Base-by-base conservation (phyloP, 2,888 invertebrate genomes). In the Ashinkailepas kermadecensis region DNA sequence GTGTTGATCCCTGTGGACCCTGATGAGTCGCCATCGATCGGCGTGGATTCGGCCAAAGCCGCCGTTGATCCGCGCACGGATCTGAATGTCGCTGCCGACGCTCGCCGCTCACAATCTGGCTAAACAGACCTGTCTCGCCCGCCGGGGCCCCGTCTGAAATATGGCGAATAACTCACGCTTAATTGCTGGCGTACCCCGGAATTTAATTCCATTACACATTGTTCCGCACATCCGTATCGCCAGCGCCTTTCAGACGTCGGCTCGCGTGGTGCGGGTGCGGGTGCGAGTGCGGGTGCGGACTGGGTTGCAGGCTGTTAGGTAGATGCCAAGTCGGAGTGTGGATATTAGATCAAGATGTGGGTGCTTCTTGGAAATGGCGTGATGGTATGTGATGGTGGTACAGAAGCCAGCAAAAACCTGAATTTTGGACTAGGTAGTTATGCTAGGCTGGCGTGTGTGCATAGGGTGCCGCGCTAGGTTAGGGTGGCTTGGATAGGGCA, bases 201-300 rank as follows among this genome's bases (percentile, higher is more conserved):
- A 18, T 74, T 56, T 74, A 74, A 74, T 74, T 74, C 74, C 74
- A 74, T 74, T 74, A 74, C 56, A 74, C 54, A 54, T 74, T 74
- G 74, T 74, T 74, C 12, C 70, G 23, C 15, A 8, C 54, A 74
- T n/a, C 56, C 23, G 65, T 23, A 9, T 9, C 10, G 65, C 21
- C 39, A 39, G 56, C 56, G 74, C 21, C 21, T 54, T 21, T 3
- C 74, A 21, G 9, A 7, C 8, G 18, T 12, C 54, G 9, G 18
- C 56, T 74, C 12, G 12, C 65, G n/a, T 13, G 62, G 15, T 15
- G 62, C 15, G 62, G 62, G 62, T 13, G 62, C 15, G 62, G 62
- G 62, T 13, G 62, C 8, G 18, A 21, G 21, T n/a, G 0, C 0
- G 64, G 64, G n/a, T 64, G 64, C 21, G 9, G 64, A 21, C 8